These are phyloP conservation scores for Acromyrmex charruanus DNA, from an alignment of 1,140 invertebrate genomes.

Conservation along the genomic window DNA sequence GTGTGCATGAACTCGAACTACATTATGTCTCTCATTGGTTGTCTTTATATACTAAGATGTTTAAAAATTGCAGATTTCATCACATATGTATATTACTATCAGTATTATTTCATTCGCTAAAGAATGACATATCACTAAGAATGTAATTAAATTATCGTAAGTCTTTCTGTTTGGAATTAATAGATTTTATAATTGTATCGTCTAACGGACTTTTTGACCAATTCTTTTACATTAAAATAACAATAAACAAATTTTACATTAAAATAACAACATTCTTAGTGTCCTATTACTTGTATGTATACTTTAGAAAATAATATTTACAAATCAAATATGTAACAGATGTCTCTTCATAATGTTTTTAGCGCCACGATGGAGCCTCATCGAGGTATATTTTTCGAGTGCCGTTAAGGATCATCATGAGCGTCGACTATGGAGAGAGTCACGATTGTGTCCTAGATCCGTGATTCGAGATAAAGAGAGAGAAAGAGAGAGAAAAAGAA, in stretches of 20 bases:
- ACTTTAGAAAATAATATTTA: not conserved
- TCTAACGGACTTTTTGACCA: not conserved
- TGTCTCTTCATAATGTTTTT: not conserved
- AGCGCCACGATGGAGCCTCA: conserved; percentile 72
- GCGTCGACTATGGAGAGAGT: conserved; percentile 18
- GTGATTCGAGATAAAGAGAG: not conserved
- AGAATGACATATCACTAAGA: not conserved
- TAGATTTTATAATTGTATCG: not conserved
- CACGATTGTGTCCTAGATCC: conserved; percentile 47
- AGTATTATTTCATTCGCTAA: not conserved
- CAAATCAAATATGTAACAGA: not conserved
- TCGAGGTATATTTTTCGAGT: conserved; percentile 65
- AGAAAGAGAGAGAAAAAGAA: not conserved
- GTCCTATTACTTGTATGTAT: not conserved
- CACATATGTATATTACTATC: not conserved
- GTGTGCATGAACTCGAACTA: not conserved
- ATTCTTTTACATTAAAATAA: not conserved
- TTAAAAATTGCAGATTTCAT: conserved; percentile 4
- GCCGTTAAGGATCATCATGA: conserved; percentile 58
- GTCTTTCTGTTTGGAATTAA: not conserved
- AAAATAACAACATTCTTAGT: too few relatives aligned
- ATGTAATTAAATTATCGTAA: not conserved
- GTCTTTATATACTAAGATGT: not conserved
- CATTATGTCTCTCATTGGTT: not conserved
- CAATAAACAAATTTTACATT: not conserved